These are phyloP conservation scores for Xestobium rufovillosum DNA, from an alignment of 2,888 invertebrate genomes.

Conservation along the genomic window DNA sequence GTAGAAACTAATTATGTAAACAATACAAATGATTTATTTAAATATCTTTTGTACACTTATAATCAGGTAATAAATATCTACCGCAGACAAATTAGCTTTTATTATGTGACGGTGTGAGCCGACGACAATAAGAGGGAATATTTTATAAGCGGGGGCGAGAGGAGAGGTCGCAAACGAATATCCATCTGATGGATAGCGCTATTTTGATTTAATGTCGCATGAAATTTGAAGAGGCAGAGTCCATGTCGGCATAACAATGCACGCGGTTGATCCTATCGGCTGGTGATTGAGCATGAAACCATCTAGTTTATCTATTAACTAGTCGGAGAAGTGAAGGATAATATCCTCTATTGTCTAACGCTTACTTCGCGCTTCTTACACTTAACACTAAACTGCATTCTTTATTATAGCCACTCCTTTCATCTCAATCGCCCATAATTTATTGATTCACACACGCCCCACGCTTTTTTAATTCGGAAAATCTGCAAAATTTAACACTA, in stretches of 20 bases:
- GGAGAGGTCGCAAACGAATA: too few relatives aligned
- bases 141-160: too few relatives aligned
- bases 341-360: conserved; percentile 38
- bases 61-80: conserved; percentile 1
- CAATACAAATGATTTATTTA: conserved; percentile 1
- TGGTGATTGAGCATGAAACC: conserved; percentile 44
- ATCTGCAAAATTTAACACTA: too few relatives aligned
- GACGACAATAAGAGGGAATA: conserved; percentile 3
- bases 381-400: conserved; percentile 28
- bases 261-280: conserved; percentile 40
- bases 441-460: conserved; percentile 32
- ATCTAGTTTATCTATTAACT: conserved; percentile 44
- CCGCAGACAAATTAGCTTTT: conserved; percentile 2
- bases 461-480: too few relatives aligned
- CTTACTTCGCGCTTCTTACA: conserved; percentile 28
- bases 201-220: conserved; percentile 45
- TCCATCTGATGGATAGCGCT: conserved; percentile 41
- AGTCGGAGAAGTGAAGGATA: conserved; percentile 37
- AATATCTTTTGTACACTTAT: neutral
- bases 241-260: conserved; percentile 41
- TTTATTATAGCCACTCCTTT: conserved; percentile 29
- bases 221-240: conserved; percentile 43
- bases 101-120: neutral
- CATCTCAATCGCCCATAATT: conserved; percentile 30
- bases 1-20: neutral